Evolutionary conservation across 2,888 invertebrate genomes (phyloP).

Genomic region (Xestia ashworthii): DNA sequence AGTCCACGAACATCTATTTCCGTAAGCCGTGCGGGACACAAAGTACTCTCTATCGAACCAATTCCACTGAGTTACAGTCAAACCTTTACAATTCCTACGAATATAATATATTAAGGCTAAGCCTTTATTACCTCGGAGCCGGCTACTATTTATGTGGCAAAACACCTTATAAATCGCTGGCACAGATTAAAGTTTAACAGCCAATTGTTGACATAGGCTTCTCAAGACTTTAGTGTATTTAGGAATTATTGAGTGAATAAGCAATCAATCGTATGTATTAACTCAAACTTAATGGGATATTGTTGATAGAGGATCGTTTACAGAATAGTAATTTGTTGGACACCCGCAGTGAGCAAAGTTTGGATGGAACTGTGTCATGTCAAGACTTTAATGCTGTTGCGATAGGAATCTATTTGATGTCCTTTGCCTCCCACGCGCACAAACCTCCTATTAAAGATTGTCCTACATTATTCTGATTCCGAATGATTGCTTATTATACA

Average conservation of each 20-base stretch:
- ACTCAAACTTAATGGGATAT: constrained; percentile 57
- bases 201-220: constrained; percentile 54
- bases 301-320: constrained; percentile 60
- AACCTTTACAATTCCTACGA: constrained; percentile 32
- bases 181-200: constrained; percentile 57
- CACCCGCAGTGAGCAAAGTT: constrained; percentile 7
- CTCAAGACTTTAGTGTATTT: constrained; percentile 56
- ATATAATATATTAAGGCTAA: constrained; percentile 38
- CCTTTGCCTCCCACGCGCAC: constrained; percentile 37
- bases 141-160: constrained; percentile 56
- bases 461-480: constrained; percentile 28
- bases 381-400: constrained; percentile 21
- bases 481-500: constrained; percentile 29
- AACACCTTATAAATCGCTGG: constrained; percentile 59
- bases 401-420: constrained; percentile 51
- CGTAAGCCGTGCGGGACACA: constrained; percentile 22
- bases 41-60: constrained; percentile 22
- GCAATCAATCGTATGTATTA: constrained; percentile 44
- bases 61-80: constrained; percentile 26
- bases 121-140: constrained; percentile 30
- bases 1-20: constrained; percentile 6
- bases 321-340: constrained; percentile 58
- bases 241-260: constrained; percentile 58
- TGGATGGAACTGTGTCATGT: constrained; percentile 26
- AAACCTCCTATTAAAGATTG: constrained; percentile 9